Percentiles rank a stretch among this genome's conserved stretches.
phyloP scores from a whole-genome alignment of 2,888 invertebrate species.

The Eristalis intricaria region DNA sequence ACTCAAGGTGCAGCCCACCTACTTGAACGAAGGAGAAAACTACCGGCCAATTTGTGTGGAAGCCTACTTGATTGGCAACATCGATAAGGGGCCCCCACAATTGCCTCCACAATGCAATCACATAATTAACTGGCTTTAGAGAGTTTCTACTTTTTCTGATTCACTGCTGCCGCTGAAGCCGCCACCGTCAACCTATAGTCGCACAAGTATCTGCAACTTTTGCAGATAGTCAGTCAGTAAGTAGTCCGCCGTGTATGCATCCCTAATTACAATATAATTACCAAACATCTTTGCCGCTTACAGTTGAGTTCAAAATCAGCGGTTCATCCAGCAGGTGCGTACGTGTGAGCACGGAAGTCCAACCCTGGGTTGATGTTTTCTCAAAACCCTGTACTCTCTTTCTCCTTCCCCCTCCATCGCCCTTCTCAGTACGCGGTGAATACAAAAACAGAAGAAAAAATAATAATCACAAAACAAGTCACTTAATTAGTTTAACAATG shows the following conservation, averaged over 20 bases:
- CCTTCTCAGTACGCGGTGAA: neutral
- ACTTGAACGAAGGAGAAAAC: conserved; percentile 59
- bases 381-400: neutral
- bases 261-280: conserved; percentile 82
- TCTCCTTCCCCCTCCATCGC: neutral
- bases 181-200: neutral
- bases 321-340: conserved; percentile 57
- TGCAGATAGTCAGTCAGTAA: conserved; percentile 43
- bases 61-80: conserved; percentile 68
- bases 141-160: conserved; percentile 56
- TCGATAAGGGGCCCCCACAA: conserved; percentile 62
- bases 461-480: conserved; percentile 59
- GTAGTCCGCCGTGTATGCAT: conserved; percentile 76
- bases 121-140: conserved; percentile 68
- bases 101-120: conserved; percentile 68
- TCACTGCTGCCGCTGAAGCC: conserved; percentile 2
- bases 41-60: conserved; percentile 50
- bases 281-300: conserved; percentile 76
- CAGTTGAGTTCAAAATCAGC: conserved; percentile 35
- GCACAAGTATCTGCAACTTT: conserved; percentile 57
- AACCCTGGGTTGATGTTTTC: conserved; percentile 18
- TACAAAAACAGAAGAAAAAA: conserved; percentile 27
- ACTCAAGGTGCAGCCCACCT: conserved; percentile 69
- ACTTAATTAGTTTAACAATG: conserved; percentile 80
- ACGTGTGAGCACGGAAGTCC: conserved; percentile 52